Evolutionary conservation across 2,113 vertebrate genomes (phyloP), one percentile per base, ranked within the genome.

Genomic region (Hiodon alosoides): DNA sequence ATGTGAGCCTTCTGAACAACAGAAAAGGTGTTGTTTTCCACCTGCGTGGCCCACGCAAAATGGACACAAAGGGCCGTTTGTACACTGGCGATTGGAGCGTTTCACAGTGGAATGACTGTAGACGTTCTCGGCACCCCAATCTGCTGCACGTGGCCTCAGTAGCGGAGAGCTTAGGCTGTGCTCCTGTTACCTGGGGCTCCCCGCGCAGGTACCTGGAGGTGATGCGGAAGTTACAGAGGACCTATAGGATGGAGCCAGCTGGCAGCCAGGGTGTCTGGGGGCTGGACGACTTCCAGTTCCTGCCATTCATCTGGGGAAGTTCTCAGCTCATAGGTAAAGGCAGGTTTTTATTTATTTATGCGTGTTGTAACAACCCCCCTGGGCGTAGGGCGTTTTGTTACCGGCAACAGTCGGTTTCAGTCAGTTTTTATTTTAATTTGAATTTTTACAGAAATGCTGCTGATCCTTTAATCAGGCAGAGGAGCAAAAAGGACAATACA

Each of bases 181-280:
- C 72, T 47, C 61, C 58, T 11, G 53, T 47, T 4, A 66, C 17
- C n/a, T n/a, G 46, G 17, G 31, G 7, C 48, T 10, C 7, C 13
- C 3, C 65, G 5, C 53, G 14, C 85, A 98, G 97, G 87, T 99
- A 99, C 85, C 90, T 99, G 0, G 85, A 86, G 75, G 91, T 98
- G 72, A 98, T 98, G 96, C 82, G 95, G 75, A 98, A 97, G 78
- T 90, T 99, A 75, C 97, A 98, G 89, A 95, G 92, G 81, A 95
- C 93, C 0, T 98, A 99, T 87, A 89, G 97, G 76, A 98, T 99
- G 96, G 97, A 99, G 84, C 97, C 97, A 0, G 96, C 97, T 0
- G 96, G 97, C 67, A 98, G 97, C 87, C 97, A 98, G 84, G 97
- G 97, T 0, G 97, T 98, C 74, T 99, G 97, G 97, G 96, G 97